Evolutionary conservation across 1,140 invertebrate genomes (phyloP).

Genomic region (Papilio helenus): DNA sequence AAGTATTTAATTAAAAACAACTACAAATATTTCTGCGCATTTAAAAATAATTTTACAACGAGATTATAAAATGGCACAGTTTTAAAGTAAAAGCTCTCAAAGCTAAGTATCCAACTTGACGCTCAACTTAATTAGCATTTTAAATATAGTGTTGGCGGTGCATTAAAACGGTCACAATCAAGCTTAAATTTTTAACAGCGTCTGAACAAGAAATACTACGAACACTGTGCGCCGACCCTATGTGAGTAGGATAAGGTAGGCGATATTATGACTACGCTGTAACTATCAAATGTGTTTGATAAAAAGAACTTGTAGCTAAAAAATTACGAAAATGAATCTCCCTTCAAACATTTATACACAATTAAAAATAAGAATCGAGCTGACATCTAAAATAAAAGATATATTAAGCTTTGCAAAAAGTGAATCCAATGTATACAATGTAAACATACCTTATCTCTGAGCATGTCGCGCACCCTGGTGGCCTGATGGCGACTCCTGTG

Average conservation of each 20-base stretch:
- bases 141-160: slow-evolving; percentile 20
- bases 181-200: background rate
- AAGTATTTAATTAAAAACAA: slow-evolving; percentile 11
- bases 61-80: slow-evolving; percentile 24
- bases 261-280: no score
- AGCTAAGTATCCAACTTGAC: slow-evolving; percentile 30
- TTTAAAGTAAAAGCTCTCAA: slow-evolving; percentile 29
- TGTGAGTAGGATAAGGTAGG: no score
- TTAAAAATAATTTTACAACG: slow-evolving; percentile 21
- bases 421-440: background rate
- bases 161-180: slow-evolving; percentile 25
- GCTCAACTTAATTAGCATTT: slow-evolving; percentile 31
- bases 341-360: no score
- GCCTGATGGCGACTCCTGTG: slow-evolving; percentile 92
- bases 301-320: no score
- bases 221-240: no score
- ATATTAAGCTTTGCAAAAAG: background rate
- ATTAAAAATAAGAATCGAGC: no score
- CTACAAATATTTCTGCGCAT: background rate
- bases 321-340: no score
- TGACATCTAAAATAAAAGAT: no score
- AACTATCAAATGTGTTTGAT: background rate
- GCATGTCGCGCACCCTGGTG: slow-evolving; percentile 91
- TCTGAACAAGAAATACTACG: background rate
- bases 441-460: slow-evolving; percentile 90